These are phyloP conservation scores for Subanguina moxae DNA, from an alignment of 1,140 invertebrate species.

Conservation along the genomic window DNA sequence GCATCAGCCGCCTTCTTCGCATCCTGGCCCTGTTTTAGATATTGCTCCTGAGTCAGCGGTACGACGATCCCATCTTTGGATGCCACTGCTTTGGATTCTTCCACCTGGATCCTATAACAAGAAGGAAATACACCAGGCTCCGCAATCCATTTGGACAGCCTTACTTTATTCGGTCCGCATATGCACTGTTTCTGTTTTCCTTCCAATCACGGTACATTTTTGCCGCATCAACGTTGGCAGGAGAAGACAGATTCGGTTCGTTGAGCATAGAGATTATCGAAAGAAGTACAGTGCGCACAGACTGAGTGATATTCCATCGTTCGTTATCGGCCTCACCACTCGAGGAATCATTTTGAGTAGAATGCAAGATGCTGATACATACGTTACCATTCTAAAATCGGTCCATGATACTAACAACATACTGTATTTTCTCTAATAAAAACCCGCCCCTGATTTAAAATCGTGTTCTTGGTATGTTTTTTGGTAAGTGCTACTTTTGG, in stretches of 20 bases:
- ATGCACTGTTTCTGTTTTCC: conserved; percentile 93
- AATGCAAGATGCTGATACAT: conserved; percentile 97
- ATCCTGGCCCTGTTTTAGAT: conserved; percentile 59
- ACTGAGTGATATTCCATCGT: conserved; percentile 99
- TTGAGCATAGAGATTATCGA: conserved; percentile 97
- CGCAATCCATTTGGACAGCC: conserved; percentile 8
- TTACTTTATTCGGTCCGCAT: conserved; percentile 97
- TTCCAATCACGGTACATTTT: conserved; percentile 98
- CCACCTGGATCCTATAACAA: conserved; percentile 70
- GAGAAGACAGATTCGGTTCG: conserved; percentile 97
- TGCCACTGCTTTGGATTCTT: conserved; percentile 84
- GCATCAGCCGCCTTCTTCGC: neutral
- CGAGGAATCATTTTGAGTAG: conserved; percentile 95
- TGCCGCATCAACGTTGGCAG: conserved; percentile 97
- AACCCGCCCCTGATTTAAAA: too few species aligned
- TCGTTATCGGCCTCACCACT: conserved; percentile 95
- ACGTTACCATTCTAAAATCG: conserved; percentile 85
- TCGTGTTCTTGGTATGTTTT: too few species aligned
- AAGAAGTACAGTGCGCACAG: conserved; percentile 90
- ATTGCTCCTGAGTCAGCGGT: conserved; percentile 92
- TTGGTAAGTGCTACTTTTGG: neutral
- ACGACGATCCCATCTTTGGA: conserved; percentile 92
- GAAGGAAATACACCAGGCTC: neutral
- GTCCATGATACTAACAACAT: neutral
- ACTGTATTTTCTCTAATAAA: too few species aligned